phyloP scores from a whole-genome alignment of 2,797 vertebrate genomes.

The Acrocephalus scirpaceus region DNA sequence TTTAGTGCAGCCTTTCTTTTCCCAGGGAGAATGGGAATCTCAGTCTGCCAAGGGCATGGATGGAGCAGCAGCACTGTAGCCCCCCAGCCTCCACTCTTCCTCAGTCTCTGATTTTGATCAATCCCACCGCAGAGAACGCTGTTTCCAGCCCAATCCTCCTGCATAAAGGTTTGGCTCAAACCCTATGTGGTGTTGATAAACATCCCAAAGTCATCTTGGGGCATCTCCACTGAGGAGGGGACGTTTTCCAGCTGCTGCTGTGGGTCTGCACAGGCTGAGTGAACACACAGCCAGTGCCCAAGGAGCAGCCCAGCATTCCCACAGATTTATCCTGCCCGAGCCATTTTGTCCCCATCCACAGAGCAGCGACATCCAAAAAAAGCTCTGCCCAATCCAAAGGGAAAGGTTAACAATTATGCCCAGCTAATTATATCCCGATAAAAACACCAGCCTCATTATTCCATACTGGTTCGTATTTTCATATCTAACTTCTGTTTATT shows the following conservation, averaged over 20 bases:
- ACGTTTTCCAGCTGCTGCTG: fast-evolving
- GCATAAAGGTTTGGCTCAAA: neutral
- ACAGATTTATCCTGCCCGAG: neutral
- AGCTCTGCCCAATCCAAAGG: neutral
- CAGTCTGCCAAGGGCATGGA: fast-evolving
- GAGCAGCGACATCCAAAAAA: neutral
- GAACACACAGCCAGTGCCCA: neutral
- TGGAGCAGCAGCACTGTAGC: neutral
- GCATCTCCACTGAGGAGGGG: neutral
- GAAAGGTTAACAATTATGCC: neutral
- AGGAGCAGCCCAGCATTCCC: neutral
- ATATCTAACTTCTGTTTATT: neutral
- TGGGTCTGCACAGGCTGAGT: neutral
- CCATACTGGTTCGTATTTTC: neutral
- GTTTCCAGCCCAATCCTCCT: neutral
- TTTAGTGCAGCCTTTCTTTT: neutral
- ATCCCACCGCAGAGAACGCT: fast-evolving
- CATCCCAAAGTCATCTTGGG: neutral
- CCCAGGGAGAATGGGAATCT: fast-evolving
- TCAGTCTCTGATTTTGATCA: neutral
- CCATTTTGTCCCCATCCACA: neutral
- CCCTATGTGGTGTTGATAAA: neutral
- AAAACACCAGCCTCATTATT: constrained; percentile 1
- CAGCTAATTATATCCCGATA: neutral
- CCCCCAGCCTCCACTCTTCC: neutral